Evolutionary conservation across 2,797 vertebrate species (phyloP).

Genomic region (Thamnophis elegans): DNA sequence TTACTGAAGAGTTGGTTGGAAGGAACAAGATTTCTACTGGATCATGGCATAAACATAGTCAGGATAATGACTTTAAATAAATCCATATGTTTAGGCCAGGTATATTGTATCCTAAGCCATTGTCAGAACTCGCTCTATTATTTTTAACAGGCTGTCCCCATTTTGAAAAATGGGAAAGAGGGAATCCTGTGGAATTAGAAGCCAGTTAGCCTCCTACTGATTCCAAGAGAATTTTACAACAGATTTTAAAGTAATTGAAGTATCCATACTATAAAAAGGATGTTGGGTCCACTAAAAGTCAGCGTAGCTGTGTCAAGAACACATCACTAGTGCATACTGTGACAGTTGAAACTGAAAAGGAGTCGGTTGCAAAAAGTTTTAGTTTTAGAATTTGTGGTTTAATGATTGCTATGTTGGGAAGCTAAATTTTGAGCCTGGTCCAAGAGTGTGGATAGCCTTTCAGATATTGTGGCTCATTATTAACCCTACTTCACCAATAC

Average conservation of each 20-base stretch:
- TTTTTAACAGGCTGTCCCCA: background rate
- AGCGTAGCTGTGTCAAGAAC: background rate
- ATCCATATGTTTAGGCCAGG: background rate
- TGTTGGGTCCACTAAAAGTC: background rate
- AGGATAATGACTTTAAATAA: background rate
- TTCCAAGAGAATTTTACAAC: background rate
- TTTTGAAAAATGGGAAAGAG: background rate
- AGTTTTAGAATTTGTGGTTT: background rate
- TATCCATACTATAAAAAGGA: background rate
- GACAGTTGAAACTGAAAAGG: background rate
- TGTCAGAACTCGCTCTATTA: background rate
- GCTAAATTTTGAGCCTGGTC: background rate
- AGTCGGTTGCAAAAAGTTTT: background rate
- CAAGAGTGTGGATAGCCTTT: conserved; percentile 11
- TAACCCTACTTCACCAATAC: conserved; percentile 2
- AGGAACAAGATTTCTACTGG: background rate
- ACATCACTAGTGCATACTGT: background rate
- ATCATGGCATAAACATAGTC: background rate
- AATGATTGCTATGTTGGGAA: background rate
- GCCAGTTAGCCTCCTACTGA: background rate
- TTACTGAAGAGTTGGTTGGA: background rate
- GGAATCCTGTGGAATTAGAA: background rate
- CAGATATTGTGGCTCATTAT: conserved; percentile 17
- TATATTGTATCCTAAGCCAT: background rate
- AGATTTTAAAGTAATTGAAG: background rate